Evolutionary conservation across 2,888 invertebrate species (phyloP).

Genomic region (Ormyrus nitidulus): DNA sequence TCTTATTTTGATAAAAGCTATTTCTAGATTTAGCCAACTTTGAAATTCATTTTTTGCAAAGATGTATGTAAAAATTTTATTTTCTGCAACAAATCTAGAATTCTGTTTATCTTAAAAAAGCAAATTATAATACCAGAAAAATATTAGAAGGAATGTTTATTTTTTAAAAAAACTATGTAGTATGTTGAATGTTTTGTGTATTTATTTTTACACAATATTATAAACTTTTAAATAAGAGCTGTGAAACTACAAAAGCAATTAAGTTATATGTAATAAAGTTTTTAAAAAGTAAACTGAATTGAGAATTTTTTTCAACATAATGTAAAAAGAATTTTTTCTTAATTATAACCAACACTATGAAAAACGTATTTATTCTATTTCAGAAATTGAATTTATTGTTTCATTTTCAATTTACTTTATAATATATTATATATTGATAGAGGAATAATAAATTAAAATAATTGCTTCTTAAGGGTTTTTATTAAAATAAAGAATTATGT

Average conservation of each 20-base stretch:
- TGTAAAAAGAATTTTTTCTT: neutral
- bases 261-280: constrained; percentile 44
- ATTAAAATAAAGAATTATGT: constrained; percentile 61
- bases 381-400: neutral
- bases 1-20: neutral
- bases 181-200: constrained; percentile 39
- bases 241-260: constrained; percentile 39
- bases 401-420: neutral
- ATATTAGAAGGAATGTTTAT: constrained; percentile 29
- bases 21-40: neutral
- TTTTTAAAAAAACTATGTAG: constrained; percentile 25
- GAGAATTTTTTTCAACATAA: neutral
- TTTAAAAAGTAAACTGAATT: constrained; percentile 34
- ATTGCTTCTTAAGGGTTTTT: constrained; percentile 57
- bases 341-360: neutral
- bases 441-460: constrained; percentile 1
- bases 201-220: constrained; percentile 42
- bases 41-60: constrained; percentile 11
- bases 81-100: too few species aligned
- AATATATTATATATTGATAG: neutral
- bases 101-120: neutral
- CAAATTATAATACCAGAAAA: constrained; percentile 7
- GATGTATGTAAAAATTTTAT: neutral
- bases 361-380: too few species aligned
- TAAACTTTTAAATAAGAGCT: constrained; percentile 33